phyloP scores from a whole-genome alignment of 2,797 vertebrate genomes.

The Eurystomus glaucurus region DNA sequence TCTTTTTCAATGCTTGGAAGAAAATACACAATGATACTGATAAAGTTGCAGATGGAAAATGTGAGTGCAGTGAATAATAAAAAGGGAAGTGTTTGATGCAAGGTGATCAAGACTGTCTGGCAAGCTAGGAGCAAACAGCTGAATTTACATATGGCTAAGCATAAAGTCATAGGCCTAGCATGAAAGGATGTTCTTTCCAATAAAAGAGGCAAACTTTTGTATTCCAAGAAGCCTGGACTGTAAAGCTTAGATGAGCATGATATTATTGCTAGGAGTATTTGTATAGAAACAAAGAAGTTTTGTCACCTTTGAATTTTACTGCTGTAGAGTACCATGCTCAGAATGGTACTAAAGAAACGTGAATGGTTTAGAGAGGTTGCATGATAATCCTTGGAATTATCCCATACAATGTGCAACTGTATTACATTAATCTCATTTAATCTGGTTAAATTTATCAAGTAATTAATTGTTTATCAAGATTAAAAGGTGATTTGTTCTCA shows the following conservation, averaged over 20 bases:
- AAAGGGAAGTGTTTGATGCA: neutral
- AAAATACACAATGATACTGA: neutral
- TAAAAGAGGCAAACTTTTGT: neutral
- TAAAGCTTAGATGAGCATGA: neutral
- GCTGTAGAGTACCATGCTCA: neutral
- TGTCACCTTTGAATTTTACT: neutral
- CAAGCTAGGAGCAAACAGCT: neutral
- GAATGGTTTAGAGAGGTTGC: neutral
- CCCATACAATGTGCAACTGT: neutral
- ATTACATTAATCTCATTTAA: neutral
- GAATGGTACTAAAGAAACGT: fast-evolving
- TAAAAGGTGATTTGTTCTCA: neutral
- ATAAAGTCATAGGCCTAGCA: neutral
- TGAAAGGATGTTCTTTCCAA: neutral
- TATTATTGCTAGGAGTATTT: neutral
- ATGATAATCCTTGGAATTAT: neutral
- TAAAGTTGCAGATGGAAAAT: neutral
- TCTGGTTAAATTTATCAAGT: neutral
- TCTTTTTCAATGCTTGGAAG: neutral
- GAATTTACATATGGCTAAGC: neutral
- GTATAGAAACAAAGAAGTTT: neutral
- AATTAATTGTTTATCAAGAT: neutral
- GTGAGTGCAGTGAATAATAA: neutral
- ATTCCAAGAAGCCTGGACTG: neutral
- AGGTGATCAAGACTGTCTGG: neutral